These are phyloP conservation scores for Zosterops borbonicus DNA, from an alignment of 2,113 vertebrate species.

Conservation along the genomic window DNA sequence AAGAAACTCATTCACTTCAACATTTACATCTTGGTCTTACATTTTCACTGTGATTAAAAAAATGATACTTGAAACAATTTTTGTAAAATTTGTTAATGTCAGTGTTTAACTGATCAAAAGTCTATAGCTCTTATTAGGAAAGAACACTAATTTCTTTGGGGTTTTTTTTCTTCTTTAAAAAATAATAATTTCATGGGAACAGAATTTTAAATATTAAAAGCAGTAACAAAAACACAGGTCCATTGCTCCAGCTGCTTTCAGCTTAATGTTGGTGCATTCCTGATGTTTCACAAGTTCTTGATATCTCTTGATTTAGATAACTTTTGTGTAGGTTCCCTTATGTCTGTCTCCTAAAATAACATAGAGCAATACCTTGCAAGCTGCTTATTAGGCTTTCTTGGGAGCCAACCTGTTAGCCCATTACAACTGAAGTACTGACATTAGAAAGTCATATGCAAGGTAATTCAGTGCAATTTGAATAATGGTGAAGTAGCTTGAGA, in stretches of 20 bases:
- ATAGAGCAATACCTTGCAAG: conserved; percentile 59
- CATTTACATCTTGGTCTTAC: conserved; percentile 74
- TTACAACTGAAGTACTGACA: not conserved
- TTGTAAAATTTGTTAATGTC: conserved; percentile 73
- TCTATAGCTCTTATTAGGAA: conserved; percentile 57
- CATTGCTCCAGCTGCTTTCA: conserved; percentile 28
- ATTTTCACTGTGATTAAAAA: conserved; percentile 83
- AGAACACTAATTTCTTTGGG: conserved; percentile 29
- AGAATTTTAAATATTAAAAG: conserved; percentile 51
- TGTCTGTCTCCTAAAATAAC: not conserved
- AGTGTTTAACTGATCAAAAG: conserved; percentile 61
- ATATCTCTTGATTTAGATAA: conserved; percentile 7
- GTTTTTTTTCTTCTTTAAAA: not conserved
- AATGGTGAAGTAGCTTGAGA: conserved; percentile 7
- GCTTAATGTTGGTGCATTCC: conserved; percentile 34
- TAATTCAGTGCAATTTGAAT: not conserved
- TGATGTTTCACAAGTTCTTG: conserved; percentile 3
- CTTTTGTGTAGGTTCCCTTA: not conserved
- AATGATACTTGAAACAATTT: conserved; percentile 82
- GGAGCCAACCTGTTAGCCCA: not conserved
- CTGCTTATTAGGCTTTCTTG: not conserved
- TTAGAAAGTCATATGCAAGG: not conserved
- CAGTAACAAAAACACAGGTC: conserved; percentile 28
- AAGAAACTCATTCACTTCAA: conserved; percentile 66
- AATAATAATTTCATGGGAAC: conserved; percentile 31